Base-by-base conservation (phyloP, 2,888 invertebrate genomes). In the Drosophila meridiana region DNA sequence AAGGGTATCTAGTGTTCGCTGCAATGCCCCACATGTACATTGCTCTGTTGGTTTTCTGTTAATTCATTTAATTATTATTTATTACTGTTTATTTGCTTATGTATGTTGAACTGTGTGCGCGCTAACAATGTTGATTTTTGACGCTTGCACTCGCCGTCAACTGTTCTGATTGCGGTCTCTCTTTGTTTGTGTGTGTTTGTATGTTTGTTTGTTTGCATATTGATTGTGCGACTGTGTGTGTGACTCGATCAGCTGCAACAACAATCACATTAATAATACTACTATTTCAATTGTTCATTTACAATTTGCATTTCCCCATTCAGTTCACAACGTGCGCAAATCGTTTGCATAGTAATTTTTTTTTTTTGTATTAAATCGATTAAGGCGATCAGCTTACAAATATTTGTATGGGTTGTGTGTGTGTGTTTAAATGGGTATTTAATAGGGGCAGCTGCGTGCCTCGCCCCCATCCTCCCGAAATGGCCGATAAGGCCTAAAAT, bases 11-110 rank as follows among this genome's bases (percentile, higher is more conserved):
- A 52, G 0, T 40, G 0, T 64, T 67, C 77, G 67, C 20, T 64
- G 34, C 45, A n/a, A 14, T 36, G 32, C 28, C 14, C 13, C 9
- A 36, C 9, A 36, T n/a, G 8, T 62, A 53, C 67, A 57, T 43
- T 66, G 59, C 48, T 71, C 52, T 73, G 60, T 71, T 67, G 59
- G 65, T 73, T 73, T 38, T 42, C 69, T 73, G 77, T 83, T 88
- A 83, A 86, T 88, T 85, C 74, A 78, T 85, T 85, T 88, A 73
- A 83, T 88, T 88, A 83, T 88, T 86, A 85, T 85, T 88, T 88
- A 86, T 85, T 80, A 71, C 75, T 79, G 79, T 80, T 78, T 87
- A 84, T 82, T 82, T 82, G 73, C 48, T 62, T 73, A 76, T 78
- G 50, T 73, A 52, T 64, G 74, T 59, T 71, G 72, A 70, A 72